phyloP scores from a whole-genome alignment of 2,888 invertebrate genomes.

The Thalpophila matura region DNA sequence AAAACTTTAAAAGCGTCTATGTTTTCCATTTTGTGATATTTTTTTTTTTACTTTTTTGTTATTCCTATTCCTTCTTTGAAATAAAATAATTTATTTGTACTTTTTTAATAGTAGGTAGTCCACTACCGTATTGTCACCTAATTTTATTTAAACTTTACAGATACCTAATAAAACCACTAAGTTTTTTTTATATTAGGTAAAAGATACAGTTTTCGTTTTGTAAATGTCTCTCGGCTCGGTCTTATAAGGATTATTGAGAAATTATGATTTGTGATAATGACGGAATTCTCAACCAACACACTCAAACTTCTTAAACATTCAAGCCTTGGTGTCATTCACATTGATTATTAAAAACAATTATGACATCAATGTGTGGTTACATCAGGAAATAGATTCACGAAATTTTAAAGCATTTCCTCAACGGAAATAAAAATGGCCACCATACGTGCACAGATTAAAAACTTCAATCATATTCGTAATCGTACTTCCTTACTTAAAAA shows the following conservation, averaged over 20 bases:
- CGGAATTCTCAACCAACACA: background rate
- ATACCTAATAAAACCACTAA: too few species aligned
- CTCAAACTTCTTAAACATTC: constrained; percentile 11
- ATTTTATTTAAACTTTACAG: too few species aligned
- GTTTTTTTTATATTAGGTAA: too few species aligned
- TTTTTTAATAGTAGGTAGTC: too few species aligned
- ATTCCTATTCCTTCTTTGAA: too few species aligned
- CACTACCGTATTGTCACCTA: too few species aligned
- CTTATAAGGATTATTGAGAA: background rate
- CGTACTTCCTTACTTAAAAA: constrained; percentile 52
- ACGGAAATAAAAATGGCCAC: constrained; percentile 66
- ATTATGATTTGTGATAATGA: background rate
- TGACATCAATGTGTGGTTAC: constrained; percentile 37
- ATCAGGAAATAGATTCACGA: constrained; percentile 56
- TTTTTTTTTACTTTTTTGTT: too few species aligned
- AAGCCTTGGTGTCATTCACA: constrained; percentile 16
- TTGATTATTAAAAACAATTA: constrained; percentile 45
- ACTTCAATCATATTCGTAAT: constrained; percentile 36
- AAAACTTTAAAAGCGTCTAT: too few species aligned
- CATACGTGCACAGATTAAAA: constrained; percentile 63
- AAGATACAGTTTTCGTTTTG: too few species aligned
- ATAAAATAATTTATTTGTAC: too few species aligned
- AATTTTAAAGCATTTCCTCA: constrained; percentile 52
- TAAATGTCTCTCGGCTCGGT: too few species aligned
- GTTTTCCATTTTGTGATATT: too few species aligned